Evolutionary conservation across 2,113 vertebrate genomes (phyloP).

Genomic region (Vulpes ferrilata): DNA sequence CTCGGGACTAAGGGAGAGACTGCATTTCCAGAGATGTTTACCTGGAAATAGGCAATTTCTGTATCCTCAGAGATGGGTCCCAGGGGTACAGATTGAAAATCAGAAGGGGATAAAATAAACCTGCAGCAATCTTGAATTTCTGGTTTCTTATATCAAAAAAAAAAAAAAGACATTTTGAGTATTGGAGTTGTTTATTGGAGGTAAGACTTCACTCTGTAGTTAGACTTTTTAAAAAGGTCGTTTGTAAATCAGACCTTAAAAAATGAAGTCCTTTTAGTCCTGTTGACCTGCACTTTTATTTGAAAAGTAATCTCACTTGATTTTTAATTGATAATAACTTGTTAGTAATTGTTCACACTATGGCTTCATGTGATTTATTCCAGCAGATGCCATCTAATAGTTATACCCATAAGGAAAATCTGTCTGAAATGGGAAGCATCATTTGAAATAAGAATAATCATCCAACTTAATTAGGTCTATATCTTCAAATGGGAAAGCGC

Average conservation of each 20-base stretch:
- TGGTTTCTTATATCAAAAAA: background rate
- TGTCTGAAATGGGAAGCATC: slow-evolving; percentile 21
- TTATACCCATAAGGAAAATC: background rate
- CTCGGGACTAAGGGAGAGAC: background rate
- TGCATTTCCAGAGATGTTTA: background rate
- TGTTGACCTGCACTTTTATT: background rate
- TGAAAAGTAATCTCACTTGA: background rate
- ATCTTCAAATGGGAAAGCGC: background rate
- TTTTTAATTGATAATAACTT: slow-evolving; percentile 38
- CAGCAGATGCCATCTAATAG: background rate
- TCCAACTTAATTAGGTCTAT: background rate
- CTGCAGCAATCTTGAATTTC: background rate
- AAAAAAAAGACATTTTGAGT: background rate
- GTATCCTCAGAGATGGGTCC: background rate
- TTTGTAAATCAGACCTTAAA: slow-evolving; percentile 38
- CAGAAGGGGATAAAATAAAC: slow-evolving; percentile 3
- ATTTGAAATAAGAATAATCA: background rate
- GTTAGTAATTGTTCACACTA: background rate
- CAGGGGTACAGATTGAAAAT: background rate
- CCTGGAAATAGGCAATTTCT: slow-evolving; percentile 46
- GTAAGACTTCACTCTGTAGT: background rate
- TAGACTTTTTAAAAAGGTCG: slow-evolving; percentile 40
- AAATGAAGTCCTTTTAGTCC: background rate
- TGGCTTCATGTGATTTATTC: slow-evolving; percentile 23
- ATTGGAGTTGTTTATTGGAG: background rate